Evolutionary conservation across 2,797 vertebrate species (phyloP).

Genomic region (Onychomys torridus): DNA sequence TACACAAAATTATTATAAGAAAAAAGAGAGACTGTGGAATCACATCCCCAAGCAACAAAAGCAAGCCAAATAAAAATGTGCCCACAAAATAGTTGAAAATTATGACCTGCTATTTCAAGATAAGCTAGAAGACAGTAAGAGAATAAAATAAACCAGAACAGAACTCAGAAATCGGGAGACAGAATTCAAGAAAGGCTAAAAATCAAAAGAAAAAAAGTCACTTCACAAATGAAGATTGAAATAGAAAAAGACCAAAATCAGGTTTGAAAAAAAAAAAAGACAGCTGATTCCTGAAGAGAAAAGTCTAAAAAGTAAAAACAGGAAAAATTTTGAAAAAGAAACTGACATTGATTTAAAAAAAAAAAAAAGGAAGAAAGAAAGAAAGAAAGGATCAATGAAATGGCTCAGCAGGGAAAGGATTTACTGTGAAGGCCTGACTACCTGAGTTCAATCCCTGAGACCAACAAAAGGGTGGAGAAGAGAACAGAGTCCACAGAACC

Average conservation of each 20-base stretch:
- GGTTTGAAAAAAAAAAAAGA: neutral
- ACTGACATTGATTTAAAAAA: neutral
- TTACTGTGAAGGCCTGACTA: neutral
- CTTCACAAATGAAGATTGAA: slow-evolving; percentile 17
- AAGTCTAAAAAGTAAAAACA: neutral
- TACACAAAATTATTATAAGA: slow-evolving; percentile 61
- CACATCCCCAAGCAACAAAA: slow-evolving; percentile 33
- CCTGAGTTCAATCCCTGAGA: neutral
- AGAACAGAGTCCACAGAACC: neutral
- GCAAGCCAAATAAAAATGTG: neutral
- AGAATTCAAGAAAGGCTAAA: neutral
- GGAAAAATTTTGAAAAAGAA: neutral
- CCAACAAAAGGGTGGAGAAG: neutral
- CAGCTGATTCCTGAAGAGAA: slow-evolving; percentile 39
- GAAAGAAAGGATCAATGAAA: neutral
- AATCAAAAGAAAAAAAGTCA: slow-evolving; percentile 37
- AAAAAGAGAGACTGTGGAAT: slow-evolving; percentile 12
- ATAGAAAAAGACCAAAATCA: neutral
- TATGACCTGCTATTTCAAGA: slow-evolving; percentile 36
- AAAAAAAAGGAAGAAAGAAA: no score
- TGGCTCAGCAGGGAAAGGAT: neutral
- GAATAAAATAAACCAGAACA: neutral
- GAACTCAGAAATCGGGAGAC: slow-evolving; percentile 40
- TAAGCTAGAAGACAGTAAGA: slow-evolving; percentile 24
- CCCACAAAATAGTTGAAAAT: slow-evolving; percentile 30